Conservation (phyloP, 2,888 invertebrate genomes). For the Nowickia ferox region DNA sequence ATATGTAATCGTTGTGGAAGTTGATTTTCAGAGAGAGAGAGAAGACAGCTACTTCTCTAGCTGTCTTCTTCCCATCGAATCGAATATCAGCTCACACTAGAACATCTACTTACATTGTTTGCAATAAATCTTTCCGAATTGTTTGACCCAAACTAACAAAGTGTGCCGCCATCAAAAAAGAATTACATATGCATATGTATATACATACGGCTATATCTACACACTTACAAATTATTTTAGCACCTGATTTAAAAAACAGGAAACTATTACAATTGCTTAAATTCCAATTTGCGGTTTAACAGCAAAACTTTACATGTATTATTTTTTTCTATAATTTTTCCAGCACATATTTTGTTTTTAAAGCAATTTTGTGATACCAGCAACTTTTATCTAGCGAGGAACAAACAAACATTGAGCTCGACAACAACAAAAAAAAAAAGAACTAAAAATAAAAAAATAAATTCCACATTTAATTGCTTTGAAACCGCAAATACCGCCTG, state of each 20-base stretch:
- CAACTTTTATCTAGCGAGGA: neutral
- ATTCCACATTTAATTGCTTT: slow-evolving; percentile 79
- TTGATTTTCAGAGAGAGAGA: no score
- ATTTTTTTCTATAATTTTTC: neutral
- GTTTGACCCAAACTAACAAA: no score
- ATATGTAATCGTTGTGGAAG: no score
- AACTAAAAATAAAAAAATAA: slow-evolving; percentile 27
- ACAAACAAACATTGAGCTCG: neutral
- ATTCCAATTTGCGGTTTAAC: slow-evolving; percentile 62
- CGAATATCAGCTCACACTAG: no score
- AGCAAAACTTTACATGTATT: neutral
- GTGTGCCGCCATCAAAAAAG: neutral
- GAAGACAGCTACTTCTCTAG: no score
- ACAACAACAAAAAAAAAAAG: neutral
- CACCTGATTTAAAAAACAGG: slow-evolving; percentile 31
- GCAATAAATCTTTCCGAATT: no score
- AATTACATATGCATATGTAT: neutral
- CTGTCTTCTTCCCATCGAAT: no score
- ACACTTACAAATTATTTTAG: neutral
- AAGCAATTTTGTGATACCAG: slow-evolving; percentile 23
- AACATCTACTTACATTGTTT: no score
- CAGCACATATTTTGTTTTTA: slow-evolving; percentile 3
- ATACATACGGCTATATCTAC: no score
- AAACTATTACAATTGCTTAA: slow-evolving; percentile 37
- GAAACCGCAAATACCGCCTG: slow-evolving; percentile 76